phyloP scores from a whole-genome alignment of 2,113 vertebrate genomes.

The Cephalopholis sonnerati region DNA sequence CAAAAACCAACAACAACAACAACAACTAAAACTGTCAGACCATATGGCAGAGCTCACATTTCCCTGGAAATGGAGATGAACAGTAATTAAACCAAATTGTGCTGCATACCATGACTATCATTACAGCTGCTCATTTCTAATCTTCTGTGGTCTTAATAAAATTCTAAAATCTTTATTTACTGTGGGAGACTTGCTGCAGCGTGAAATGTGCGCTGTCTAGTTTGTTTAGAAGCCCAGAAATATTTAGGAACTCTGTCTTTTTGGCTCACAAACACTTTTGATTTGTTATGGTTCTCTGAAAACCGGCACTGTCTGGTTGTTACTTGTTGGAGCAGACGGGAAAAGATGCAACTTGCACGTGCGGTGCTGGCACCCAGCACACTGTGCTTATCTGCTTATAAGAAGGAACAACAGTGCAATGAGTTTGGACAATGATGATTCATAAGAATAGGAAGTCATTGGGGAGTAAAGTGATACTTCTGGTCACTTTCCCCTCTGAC shows the following conservation, averaged over 20 bases:
- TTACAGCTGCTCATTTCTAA: constrained; percentile 56
- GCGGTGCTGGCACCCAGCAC: neutral
- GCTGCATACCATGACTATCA: constrained; percentile 19
- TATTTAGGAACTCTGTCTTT: constrained; percentile 78
- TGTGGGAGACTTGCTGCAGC: constrained; percentile 44
- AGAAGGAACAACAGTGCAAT: constrained; percentile 36
- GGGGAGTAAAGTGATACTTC: constrained; percentile 51
- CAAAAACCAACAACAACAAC: constrained; percentile 44
- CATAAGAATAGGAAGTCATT: constrained; percentile 67
- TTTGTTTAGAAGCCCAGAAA: constrained; percentile 80
- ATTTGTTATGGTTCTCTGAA: constrained; percentile 78
- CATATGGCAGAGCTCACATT: constrained; percentile 24
- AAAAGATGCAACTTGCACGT: constrained; percentile 46
- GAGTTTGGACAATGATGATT: constrained; percentile 49
- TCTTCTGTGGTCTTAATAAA: constrained; percentile 50
- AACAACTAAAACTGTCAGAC: constrained; percentile 35
- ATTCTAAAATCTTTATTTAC: constrained; percentile 58
- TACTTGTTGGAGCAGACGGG: constrained; percentile 31
- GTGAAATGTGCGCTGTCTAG: constrained; percentile 33
- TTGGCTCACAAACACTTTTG: constrained; percentile 76
- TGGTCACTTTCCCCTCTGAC: constrained; percentile 69
- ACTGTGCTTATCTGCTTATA: constrained; percentile 44
- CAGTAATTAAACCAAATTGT: constrained; percentile 41
- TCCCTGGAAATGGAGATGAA: constrained; percentile 19
- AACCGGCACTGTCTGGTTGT: constrained; percentile 34